Evolutionary conservation across 2,797 vertebrate species (phyloP), one percentile per base, ranked within the genome.

Genomic region (Tapera naevia): DNA sequence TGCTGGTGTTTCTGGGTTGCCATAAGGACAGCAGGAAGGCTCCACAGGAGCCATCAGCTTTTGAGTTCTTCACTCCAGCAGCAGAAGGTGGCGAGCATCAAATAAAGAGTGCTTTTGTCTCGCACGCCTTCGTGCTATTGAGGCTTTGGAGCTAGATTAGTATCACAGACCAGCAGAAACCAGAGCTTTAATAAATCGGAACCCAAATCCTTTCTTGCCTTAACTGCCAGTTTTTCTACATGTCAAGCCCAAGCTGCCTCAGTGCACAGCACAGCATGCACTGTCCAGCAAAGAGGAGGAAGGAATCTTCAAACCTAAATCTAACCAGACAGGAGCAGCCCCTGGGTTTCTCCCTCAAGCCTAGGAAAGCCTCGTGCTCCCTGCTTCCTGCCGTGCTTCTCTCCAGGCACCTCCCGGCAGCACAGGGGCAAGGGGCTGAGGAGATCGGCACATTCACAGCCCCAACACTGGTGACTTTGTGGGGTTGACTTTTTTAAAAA

Each of bases 391-490:
- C 0, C 1, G 17, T 8, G 33, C 65, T 65, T 51, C 66, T 72
- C 41, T 57, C 37, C 1, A 1, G 24, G 70, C 43, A 81, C 74
- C 82, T 86, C 83, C 83, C 17, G 2, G 80, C 60, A 83, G 84
- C 85, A 3, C 5, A 11, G 74, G 91, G 79, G 89, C 93, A 51
- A 60, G 0, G 28, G 57, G 87, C 88, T 93, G 91, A 91, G 91
- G 91, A 83, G 96, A 89, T 79, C 4, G 0, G 89, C 54, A 79
- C 53, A 85, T 89, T 92, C 91, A 58, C 2, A 5, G 53, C 67
- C 75, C 7, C 0, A 95, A 97, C 96, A 97, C 93, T 94, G 90
- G 58, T 83, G 54, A 97, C 96, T 96, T 91, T 97, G 96, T 97
- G 83, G 91, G 0, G 1, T 66, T 70, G 66, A 30, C 37, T 86